Evolutionary conservation across 2,888 invertebrate genomes (phyloP).

Genomic region (Stratiomys singularior): DNA sequence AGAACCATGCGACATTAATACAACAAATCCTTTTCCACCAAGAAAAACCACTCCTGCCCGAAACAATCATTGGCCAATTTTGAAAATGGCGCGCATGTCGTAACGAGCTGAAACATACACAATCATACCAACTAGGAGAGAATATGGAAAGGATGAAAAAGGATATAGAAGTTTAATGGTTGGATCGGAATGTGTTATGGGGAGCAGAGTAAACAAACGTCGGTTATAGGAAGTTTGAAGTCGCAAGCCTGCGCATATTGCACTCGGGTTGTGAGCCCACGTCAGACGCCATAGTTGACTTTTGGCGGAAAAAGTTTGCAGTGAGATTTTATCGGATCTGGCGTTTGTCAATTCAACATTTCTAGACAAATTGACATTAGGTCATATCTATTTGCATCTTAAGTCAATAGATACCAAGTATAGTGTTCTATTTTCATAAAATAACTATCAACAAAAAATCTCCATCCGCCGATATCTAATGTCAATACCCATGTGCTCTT

Average conservation of each 20-base stretch:
- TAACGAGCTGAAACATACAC: not conserved
- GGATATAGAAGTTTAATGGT: not conserved
- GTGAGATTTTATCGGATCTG: too few relatives aligned
- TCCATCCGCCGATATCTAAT: not conserved
- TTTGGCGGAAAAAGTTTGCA: slow-evolving; percentile 38
- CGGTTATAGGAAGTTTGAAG: not conserved
- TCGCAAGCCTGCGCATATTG: slow-evolving; percentile 15
- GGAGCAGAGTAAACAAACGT: not conserved
- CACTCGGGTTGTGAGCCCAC: not conserved
- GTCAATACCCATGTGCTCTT: not conserved
- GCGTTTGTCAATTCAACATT: too few relatives aligned
- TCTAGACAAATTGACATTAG: not conserved
- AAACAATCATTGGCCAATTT: slow-evolving; percentile 51
- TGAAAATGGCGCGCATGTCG: slow-evolving; percentile 50
- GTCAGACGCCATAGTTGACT: slow-evolving; percentile 13
- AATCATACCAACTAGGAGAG: not conserved
- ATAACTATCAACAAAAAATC: not conserved
- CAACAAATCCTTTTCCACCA: slow-evolving; percentile 36
- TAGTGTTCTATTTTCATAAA: not conserved
- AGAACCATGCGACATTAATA: slow-evolving; percentile 7
- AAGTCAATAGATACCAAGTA: not conserved
- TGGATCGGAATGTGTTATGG: not conserved
- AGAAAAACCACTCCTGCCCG: slow-evolving; percentile 53
- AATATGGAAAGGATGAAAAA: not conserved
- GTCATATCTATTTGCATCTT: not conserved